Percentiles rank a stretch among this genome's conserved stretches.
phyloP scores from a whole-genome alignment of 2,888 invertebrate species.

The Malachius bipustulatus region DNA sequence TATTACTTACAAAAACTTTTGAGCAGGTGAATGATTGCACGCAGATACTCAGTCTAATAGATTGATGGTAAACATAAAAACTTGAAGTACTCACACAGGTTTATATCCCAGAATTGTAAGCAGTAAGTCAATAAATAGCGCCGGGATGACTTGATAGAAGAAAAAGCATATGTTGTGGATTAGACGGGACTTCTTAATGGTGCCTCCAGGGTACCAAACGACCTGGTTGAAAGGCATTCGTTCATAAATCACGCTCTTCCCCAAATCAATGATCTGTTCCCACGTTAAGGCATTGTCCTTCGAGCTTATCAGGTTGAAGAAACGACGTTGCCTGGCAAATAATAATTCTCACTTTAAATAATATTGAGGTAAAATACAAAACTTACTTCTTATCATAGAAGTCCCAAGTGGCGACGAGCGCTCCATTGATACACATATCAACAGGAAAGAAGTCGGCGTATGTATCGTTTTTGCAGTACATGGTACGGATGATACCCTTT shows the following conservation, averaged over 20 bases:
- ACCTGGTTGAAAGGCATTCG: conserved; percentile 75
- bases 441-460: conserved; percentile 63
- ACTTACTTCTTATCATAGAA: conserved; percentile 36
- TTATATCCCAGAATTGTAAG: conserved; percentile 72
- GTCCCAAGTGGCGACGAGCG: conserved; percentile 62
- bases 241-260: conserved; percentile 60
- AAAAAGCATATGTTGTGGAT: conserved; percentile 72
- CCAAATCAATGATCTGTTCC: conserved; percentile 75
- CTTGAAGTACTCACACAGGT: conserved; percentile 56
- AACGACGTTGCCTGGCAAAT: conserved; percentile 40
- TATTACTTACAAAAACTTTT: not conserved
- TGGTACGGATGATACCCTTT: conserved; percentile 73
- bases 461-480: conserved; percentile 58
- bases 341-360: not conserved
- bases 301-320: conserved; percentile 65
- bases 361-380: no score
- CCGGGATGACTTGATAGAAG: conserved; percentile 85
- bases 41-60: no score
- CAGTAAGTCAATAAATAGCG: conserved; percentile 68
- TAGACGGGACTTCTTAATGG: conserved; percentile 66
- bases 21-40: no score
- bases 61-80: no score
- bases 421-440: conserved; percentile 65
- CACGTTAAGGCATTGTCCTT: conserved; percentile 72
- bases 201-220: conserved; percentile 73